Evolutionary conservation across 1,140 invertebrate species (phyloP).

Genomic region (Ceratoteleas bidentatus): DNA sequence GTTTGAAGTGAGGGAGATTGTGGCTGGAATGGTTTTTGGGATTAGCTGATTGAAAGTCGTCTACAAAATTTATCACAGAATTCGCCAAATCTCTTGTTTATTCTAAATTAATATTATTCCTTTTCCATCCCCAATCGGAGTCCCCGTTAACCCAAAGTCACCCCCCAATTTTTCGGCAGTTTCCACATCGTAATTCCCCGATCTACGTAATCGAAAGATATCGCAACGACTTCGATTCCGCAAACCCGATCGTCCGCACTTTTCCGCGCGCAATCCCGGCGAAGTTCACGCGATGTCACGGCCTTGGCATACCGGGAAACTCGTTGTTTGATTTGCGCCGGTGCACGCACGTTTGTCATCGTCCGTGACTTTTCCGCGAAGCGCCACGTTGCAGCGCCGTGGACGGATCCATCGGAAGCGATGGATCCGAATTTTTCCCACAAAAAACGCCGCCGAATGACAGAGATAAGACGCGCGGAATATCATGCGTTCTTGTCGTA

Average conservation of each 20-base stretch:
- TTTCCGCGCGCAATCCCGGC: constrained; percentile 4
- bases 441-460: constrained; percentile 21
- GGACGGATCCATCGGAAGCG: background rate
- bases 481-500: constrained; percentile 23
- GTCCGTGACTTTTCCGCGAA: constrained; percentile 45
- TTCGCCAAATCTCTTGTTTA: no score
- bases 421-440: constrained; percentile 14
- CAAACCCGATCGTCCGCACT: constrained; percentile 2
- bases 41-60: no score
- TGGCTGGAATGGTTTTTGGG: no score
- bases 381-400: background rate
- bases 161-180: no score
- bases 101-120: no score
- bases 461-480: constrained; percentile 16
- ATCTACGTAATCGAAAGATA: background rate
- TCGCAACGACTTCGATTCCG: background rate
- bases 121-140: no score
- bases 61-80: no score
- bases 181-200: no score
- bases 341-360: constrained; percentile 46
- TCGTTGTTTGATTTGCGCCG: constrained; percentile 55
- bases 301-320: constrained; percentile 57
- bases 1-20: no score
- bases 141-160: no score
- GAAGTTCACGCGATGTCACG: constrained; percentile 52